phyloP scores from a whole-genome alignment of 1,140 invertebrate species.

The Drosophila nikananu region DNA sequence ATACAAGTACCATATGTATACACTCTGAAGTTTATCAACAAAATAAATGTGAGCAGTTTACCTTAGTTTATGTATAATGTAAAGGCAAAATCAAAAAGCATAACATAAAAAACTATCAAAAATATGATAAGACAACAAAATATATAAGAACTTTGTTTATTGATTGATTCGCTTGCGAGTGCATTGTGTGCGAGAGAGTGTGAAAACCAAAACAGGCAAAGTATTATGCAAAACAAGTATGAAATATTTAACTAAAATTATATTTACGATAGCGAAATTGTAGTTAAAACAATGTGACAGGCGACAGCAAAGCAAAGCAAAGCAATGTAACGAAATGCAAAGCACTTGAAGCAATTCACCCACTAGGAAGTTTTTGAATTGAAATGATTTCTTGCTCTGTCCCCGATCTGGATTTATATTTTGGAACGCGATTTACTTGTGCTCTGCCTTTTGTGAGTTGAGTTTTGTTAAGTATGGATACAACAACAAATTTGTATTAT shows the following conservation, averaged over 20 bases:
- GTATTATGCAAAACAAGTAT: constrained; percentile 71
- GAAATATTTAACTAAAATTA: constrained; percentile 50
- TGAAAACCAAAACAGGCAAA: constrained; percentile 63
- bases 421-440: constrained; percentile 26
- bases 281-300: constrained; percentile 52
- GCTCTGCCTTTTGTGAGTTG: constrained; percentile 54
- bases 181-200: constrained; percentile 38
- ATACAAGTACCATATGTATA: constrained; percentile 50
- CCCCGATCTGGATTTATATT: constrained; percentile 27
- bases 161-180: constrained; percentile 61
- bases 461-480: constrained; percentile 24
- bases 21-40: constrained; percentile 38
- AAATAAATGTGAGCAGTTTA: constrained; percentile 70
- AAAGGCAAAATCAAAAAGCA: constrained; percentile 41
- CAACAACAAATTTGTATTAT: constrained; percentile 46
- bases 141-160: constrained; percentile 58
- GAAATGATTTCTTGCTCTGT: constrained; percentile 20
- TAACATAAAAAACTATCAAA: constrained; percentile 23
- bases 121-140: constrained; percentile 11
- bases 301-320: constrained; percentile 55
- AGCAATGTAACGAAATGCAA: constrained; percentile 50
- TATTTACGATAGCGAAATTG: constrained; percentile 67
- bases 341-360: constrained; percentile 65
- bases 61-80: constrained; percentile 56
- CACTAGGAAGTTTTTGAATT: constrained; percentile 49